A percentile compares a stretch with the other conserved stretches of the same genome.
Evolutionary conservation across 37 sponge, comb jelly and placozoan genomes (phyloP).

Genomic region (Bolinopsis microptera): DNA sequence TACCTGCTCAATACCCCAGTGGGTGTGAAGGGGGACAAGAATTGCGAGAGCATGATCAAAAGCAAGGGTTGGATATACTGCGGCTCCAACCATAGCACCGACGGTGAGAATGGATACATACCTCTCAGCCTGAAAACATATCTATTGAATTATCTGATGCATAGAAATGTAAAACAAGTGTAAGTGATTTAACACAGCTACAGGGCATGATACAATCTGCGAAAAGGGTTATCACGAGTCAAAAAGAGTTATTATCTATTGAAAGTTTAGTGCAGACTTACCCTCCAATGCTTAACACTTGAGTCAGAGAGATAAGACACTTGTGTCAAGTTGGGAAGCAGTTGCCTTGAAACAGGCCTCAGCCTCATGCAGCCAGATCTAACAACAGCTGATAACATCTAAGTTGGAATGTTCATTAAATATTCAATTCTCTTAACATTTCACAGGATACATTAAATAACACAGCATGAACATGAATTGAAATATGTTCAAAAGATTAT

Average conservation of each 20-base stretch:
- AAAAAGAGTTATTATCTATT: too few species aligned
- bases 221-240: too few species aligned
- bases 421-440: too few species aligned
- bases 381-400: background rate
- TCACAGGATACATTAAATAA: too few species aligned
- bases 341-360: background rate
- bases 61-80: constrained; percentile 28
- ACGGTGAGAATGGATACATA: constrained; percentile 56
- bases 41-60: constrained; percentile 42
- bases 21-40: constrained; percentile 37
- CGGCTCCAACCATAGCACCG: constrained; percentile 33
- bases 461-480: too few species aligned
- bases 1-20: constrained; percentile 49
- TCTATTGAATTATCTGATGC: too few species aligned
- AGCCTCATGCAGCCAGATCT: background rate
- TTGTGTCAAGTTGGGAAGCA: background rate
- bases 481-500: too few species aligned
- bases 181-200: too few species aligned
- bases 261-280: too few species aligned
- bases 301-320: background rate
- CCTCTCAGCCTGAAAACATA: constrained; percentile 24
- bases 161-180: too few species aligned
- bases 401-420: too few species aligned
- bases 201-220: too few species aligned
- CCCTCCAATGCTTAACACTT: background rate